Conservation (phyloP, 1,140 invertebrate genomes). For the Hycleus phaleratus region DNA sequence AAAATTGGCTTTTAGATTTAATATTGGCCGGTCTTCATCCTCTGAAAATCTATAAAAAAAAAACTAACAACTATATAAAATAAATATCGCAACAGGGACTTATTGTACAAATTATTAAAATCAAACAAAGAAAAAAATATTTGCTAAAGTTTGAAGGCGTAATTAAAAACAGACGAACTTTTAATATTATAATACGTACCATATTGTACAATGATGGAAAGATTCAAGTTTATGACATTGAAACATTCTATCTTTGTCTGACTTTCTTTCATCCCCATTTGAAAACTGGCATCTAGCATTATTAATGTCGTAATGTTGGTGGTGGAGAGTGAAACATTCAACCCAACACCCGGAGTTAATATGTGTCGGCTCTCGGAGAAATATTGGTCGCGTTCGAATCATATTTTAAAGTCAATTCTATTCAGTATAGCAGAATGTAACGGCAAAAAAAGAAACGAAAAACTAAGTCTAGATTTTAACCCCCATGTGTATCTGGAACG, state of each 20-base stretch:
- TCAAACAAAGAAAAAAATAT: no score
- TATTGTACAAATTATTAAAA: no score
- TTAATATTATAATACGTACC: background rate
- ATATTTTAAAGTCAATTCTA: conserved; percentile 33
- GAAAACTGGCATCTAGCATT: conserved; percentile 5
- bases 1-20: no score
- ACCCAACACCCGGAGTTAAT: conserved; percentile 26
- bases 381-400: conserved; percentile 31
- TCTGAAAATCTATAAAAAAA: no score
- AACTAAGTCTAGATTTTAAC: no score
- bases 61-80: no score
- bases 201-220: background rate
- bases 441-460: background rate
- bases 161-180: no score
- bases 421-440: conserved; percentile 4
- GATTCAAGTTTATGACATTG: background rate
- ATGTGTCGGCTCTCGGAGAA: conserved; percentile 28
- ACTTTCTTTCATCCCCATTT: no score
- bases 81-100: no score
- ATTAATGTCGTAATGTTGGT: conserved; percentile 26
- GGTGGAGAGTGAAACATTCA: conserved; percentile 18
- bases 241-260: background rate
- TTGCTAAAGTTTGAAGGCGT: no score
- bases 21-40: no score
- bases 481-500: background rate